Base-by-base conservation (phyloP, 2,113 vertebrate genomes). In the Oreotrochilus melanogaster region DNA sequence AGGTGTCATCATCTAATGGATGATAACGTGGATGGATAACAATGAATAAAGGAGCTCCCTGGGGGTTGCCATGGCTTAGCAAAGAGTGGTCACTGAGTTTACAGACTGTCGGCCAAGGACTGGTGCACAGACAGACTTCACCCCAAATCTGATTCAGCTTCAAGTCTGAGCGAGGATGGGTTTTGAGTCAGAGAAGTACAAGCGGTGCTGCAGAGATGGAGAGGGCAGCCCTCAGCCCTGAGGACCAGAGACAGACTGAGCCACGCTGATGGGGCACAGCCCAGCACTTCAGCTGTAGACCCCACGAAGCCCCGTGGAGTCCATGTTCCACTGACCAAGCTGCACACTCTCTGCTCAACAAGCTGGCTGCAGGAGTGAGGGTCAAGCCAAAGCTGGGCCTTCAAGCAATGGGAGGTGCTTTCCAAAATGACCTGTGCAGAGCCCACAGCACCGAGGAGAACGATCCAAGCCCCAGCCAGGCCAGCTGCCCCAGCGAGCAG, bases 151-250 rank as follows among this genome's bases (percentile, higher is more conserved):
- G 31, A 31, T 10, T 45, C 3, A 1, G 67, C 47, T 23, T 58
- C 65, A n/a, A 53, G 39, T 9, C 35, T 12, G 23, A 31, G 69
- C 9, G 0, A 51, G 58, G 30, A 25, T 0, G 2, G 0, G 45
- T 0, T 0, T 0, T 0, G 61, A 17, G 15, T 5, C 7, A 0
- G 2, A 28, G 30, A 0, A 0, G 23, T 2, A 5, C 7, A 0
- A 1, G 47, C 10, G 45, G 39, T 47, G 50, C 61, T n/a, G 19
- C 35, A 18, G 43, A 11, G 54, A 14, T 17, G 11, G 61, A 22
- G 31, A 35, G 11, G 11, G 39, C 39, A 14, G 25, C 10, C 19
- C 51, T 24, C n/a, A 22, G 4, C 37, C 45, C 30, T 1, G 42
- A 22, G n/a, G 45, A 14, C 7, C 31, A 31, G 28, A 2, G 47